These are phyloP conservation scores for Platycercus adscitus DNA, from an alignment of 2,113 vertebrate species.

Conservation along the genomic window DNA sequence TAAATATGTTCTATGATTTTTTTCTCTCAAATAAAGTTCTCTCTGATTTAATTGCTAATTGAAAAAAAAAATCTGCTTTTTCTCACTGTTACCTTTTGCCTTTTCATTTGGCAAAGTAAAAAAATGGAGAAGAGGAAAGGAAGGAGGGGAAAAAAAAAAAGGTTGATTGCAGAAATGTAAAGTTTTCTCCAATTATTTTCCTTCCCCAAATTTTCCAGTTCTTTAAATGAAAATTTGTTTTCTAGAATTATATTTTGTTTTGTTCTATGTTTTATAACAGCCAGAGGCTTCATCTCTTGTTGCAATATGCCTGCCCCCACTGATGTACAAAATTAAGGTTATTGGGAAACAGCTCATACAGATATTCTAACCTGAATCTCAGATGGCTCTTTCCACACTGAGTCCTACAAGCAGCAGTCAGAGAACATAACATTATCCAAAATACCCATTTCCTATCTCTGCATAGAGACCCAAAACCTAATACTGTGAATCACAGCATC, in stretches of 20 bases:
- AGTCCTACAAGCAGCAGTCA: neutral
- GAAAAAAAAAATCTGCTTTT: neutral
- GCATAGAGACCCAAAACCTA: neutral
- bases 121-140: neutral
- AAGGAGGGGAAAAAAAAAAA: neutral
- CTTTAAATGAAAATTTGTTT: neutral
- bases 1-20: neutral
- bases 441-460: neutral
- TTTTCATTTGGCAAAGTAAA: neutral
- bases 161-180: neutral
- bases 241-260: neutral
- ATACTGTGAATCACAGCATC: neutral
- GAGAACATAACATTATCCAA: neutral
- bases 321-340: neutral
- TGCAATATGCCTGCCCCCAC: neutral
- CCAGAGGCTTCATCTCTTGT: neutral
- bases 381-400: neutral
- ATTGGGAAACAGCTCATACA: neutral
- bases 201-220: neutral
- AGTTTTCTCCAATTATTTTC: neutral
- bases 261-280: neutral
- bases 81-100: neutral
- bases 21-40: neutral
- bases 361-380: neutral
- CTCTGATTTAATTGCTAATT: neutral